Conservation (phyloP, 2,888 invertebrate genomes). For the Anticlea derivata region DNA sequence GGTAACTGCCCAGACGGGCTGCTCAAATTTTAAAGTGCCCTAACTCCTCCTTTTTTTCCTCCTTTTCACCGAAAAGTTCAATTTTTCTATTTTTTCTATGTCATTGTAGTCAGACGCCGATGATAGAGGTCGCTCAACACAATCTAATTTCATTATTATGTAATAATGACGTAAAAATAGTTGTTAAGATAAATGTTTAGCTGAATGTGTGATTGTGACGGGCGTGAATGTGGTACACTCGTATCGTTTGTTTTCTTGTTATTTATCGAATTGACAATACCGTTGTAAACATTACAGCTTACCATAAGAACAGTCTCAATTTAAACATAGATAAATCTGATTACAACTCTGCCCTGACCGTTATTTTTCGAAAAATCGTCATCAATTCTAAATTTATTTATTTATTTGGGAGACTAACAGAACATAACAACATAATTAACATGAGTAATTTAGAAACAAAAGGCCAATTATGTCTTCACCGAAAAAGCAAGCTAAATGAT, state of each 20-base stretch:
- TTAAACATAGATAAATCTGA: neutral
- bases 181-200: constrained; percentile 84
- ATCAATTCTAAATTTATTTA: neutral
- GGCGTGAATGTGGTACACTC: constrained; percentile 74
- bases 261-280: constrained; percentile 55
- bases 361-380: too few relatives aligned
- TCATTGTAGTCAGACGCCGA: constrained; percentile 77
- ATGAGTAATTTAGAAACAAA: too few relatives aligned
- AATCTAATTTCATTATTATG: constrained; percentile 70
- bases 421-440: too few relatives aligned
- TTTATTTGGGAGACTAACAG: too few relatives aligned
- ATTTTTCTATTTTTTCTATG: too few relatives aligned
- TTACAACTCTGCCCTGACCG: too few relatives aligned
- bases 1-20: too few relatives aligned
- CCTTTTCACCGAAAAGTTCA: too few relatives aligned
- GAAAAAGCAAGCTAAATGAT: too few relatives aligned
- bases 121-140: constrained; percentile 59
- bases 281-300: constrained; percentile 28
- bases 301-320: constrained; percentile 4
- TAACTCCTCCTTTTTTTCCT: too few relatives aligned
- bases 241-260: constrained; percentile 65
- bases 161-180: constrained; percentile 77
- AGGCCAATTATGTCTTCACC: too few relatives aligned
- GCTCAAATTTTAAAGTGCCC: too few relatives aligned
- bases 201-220: constrained; percentile 78